Conservation (phyloP, 2,888 invertebrate genomes). For the Drosophila nigricruria region DNA sequence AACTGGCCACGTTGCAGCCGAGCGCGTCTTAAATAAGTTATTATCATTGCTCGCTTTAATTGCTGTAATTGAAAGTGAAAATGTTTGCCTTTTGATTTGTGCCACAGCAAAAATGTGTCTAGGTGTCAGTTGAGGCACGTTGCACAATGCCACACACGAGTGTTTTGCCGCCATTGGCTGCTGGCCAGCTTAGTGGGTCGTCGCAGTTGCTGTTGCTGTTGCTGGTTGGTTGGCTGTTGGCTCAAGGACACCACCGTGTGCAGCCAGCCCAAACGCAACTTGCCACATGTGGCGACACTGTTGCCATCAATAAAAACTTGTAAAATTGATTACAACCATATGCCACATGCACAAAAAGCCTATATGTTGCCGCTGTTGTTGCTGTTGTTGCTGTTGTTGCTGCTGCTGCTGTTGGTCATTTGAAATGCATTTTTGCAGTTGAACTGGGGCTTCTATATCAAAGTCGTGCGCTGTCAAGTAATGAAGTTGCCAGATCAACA, state of each 20-base stretch:
- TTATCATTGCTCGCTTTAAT: constrained; percentile 83
- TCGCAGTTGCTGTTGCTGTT: constrained; percentile 4
- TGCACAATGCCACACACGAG: constrained; percentile 51
- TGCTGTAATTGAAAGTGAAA: constrained; percentile 84
- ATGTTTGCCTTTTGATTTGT: constrained; percentile 82
- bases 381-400: constrained; percentile 17
- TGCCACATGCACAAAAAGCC: constrained; percentile 30
- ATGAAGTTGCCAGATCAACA: constrained; percentile 81
- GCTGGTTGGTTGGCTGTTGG: neutral
- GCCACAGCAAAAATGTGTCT: constrained; percentile 80
- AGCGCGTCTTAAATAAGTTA: constrained; percentile 81
- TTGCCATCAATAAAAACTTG: constrained; percentile 69
- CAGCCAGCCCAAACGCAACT: constrained; percentile 32
- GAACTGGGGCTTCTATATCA: constrained; percentile 63
- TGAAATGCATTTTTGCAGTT: constrained; percentile 53
- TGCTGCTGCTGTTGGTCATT: constrained; percentile 40
- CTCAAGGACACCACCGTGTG: constrained; percentile 53
- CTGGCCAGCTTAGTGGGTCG: constrained; percentile 49
- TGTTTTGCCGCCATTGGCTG: neutral
- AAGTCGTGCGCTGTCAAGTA: constrained; percentile 80
- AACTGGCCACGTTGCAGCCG: constrained; percentile 15
- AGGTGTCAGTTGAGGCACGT: constrained; percentile 72
- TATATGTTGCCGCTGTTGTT: constrained; percentile 19
- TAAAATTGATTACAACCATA: constrained; percentile 77
- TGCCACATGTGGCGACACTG: constrained; percentile 67